Evolutionary conservation across 1,140 invertebrate genomes (phyloP).

Genomic region (Drosophila pruinosa): DNA sequence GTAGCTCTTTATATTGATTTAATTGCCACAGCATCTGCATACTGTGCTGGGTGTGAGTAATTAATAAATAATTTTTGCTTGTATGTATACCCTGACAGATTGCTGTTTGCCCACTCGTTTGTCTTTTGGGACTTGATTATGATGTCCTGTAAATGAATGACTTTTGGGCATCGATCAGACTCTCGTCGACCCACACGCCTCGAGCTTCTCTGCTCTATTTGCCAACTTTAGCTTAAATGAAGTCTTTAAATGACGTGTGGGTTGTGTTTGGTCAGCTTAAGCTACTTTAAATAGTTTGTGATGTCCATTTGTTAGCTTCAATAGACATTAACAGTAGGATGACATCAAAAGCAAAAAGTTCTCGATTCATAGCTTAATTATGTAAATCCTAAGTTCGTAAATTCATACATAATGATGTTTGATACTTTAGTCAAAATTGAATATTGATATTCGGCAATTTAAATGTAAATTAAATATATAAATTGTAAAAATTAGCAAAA

Average conservation of each 20-base stretch:
- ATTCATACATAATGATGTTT: too few relatives aligned
- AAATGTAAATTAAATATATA: too few relatives aligned
- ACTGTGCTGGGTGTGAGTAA: slow-evolving; percentile 51
- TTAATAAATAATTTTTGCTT: slow-evolving; percentile 70
- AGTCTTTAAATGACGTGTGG: not conserved
- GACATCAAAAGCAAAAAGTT: too few relatives aligned
- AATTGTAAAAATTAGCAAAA: too few relatives aligned
- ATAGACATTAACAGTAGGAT: too few relatives aligned
- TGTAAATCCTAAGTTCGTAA: too few relatives aligned
- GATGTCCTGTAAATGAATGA: slow-evolving; percentile 57
- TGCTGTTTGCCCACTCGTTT: slow-evolving; percentile 28
- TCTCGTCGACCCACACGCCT: not conserved
- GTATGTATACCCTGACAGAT: slow-evolving; percentile 50
- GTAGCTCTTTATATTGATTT: slow-evolving; percentile 65
- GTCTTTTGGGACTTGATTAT: slow-evolving; percentile 48
- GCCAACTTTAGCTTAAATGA: not conserved
- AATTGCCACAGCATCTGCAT: slow-evolving; percentile 47
- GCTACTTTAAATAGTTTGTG: not conserved
- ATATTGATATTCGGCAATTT: too few relatives aligned
- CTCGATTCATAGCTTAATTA: too few relatives aligned
- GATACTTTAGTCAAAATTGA: too few relatives aligned
- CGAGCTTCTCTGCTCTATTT: not conserved
- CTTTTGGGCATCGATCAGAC: slow-evolving; percentile 31
- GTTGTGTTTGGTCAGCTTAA: not conserved
- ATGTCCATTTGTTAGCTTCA: too few relatives aligned